Evolutionary conservation across 2,888 invertebrate species (phyloP).

Genomic region (Arenicola marina): DNA sequence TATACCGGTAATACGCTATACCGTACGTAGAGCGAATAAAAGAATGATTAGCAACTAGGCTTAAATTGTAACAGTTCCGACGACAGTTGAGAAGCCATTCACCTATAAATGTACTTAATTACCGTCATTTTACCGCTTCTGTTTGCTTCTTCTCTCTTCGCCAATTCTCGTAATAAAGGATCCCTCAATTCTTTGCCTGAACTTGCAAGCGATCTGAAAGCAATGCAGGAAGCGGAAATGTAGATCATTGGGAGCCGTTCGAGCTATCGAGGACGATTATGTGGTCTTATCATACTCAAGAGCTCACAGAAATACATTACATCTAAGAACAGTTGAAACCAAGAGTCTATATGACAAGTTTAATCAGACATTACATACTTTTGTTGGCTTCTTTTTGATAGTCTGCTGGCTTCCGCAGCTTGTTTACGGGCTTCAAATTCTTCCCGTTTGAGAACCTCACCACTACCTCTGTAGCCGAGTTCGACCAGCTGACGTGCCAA

Average conservation of each 20-base stretch:
- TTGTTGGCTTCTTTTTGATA: conserved; percentile 59
- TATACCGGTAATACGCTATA: too few species aligned
- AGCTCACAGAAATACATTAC: too few species aligned
- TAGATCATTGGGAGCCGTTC: not conserved
- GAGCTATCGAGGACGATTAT: too few species aligned
- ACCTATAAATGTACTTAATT: conserved; percentile 17
- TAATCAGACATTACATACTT: conserved; percentile 44
- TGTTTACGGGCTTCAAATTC: conserved; percentile 62
- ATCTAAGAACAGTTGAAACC: not conserved
- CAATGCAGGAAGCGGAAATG: not conserved
- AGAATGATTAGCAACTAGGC: too few species aligned
- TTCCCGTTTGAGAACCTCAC: conserved; percentile 61
- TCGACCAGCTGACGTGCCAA: conserved; percentile 75
- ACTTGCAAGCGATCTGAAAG: conserved; percentile 56
- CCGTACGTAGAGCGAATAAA: too few species aligned
- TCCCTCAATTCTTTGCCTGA: conserved; percentile 67
- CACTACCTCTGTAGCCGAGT: conserved; percentile 75
- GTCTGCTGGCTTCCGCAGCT: conserved; percentile 59
- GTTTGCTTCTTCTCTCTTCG: conserved; percentile 75
- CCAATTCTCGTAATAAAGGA: conserved; percentile 72
- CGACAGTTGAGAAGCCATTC: too few species aligned
- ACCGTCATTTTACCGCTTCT: conserved; percentile 73
- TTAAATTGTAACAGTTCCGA: too few species aligned
- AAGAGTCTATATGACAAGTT: not conserved
- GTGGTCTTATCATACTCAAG: too few species aligned